Evolutionary conservation across 37 sponge, comb jelly and placozoan genomes (phyloP).

Genomic region (Cliona cf. orientalis): DNA sequence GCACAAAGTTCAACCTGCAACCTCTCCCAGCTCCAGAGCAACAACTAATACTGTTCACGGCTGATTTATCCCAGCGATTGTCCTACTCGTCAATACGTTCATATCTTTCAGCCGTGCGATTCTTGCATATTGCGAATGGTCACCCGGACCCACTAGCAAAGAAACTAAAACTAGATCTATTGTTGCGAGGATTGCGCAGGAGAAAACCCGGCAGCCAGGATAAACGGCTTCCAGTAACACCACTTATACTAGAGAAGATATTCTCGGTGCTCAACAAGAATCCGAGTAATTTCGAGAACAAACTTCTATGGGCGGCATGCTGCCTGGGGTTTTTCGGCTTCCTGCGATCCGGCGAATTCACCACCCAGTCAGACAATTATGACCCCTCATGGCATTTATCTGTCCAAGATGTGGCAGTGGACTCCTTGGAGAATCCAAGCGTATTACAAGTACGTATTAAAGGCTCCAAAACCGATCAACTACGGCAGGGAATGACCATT

Average conservation of each 20-base stretch:
- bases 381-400: no score
- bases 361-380: no score
- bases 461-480: no score
- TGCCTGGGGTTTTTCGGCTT: constrained; percentile 3
- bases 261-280: background rate
- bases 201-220: background rate
- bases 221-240: background rate
- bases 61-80: background rate
- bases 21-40: background rate
- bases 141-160: background rate
- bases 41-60: background rate
- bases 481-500: no score
- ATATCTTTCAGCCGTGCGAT: background rate
- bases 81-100: background rate
- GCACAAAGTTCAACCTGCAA: background rate
- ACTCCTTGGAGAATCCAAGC: no score
- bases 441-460: no score
- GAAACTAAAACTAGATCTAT: background rate
- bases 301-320: constrained; percentile 16
- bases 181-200: background rate
- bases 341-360: no score
- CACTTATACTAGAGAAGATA: background rate
- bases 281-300: background rate
- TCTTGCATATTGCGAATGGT: constrained; percentile 1
- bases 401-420: no score